Evolutionary conservation across 1,140 invertebrate species (phyloP).

Genomic region (Coenobita brevimanus): DNA sequence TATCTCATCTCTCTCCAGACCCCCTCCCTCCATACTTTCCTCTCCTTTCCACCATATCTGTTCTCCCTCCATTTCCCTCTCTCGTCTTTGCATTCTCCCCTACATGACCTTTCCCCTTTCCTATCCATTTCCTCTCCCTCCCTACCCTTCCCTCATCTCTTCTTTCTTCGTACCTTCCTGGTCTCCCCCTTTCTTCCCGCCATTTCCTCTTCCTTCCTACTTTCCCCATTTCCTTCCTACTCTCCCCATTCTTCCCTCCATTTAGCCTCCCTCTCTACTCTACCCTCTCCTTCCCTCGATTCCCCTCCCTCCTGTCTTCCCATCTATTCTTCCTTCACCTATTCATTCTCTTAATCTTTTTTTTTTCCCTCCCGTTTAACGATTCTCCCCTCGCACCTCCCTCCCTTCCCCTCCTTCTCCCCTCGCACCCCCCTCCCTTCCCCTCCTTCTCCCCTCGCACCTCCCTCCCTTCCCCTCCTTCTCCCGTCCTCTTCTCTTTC

Average conservation of each 20-base stretch:
- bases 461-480: not conserved
- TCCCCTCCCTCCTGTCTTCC: not conserved
- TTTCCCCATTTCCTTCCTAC: no score
- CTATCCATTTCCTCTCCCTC: no score
- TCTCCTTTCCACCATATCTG: not conserved
- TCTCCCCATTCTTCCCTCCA: no score
- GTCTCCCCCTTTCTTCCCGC: no score
- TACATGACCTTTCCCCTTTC: no score
- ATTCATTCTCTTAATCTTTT: not conserved
- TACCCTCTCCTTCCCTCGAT: no score
- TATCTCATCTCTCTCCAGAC: not conserved
- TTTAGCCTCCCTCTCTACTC: no score
- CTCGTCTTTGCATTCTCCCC: not conserved
- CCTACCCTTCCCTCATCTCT: not conserved
- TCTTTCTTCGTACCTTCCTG: no score
- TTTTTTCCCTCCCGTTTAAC: not conserved
- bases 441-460: not conserved
- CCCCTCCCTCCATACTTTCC: not conserved
- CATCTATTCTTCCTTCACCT: not conserved
- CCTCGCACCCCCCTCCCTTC: not conserved
- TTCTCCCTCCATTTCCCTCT: not conserved
- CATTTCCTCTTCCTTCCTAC: no score
- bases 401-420: not conserved
- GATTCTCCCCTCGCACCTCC: no score
- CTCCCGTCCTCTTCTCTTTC: constrained; percentile 1